Evolutionary conservation across 2,888 invertebrate species (phyloP), one percentile per base, ranked within the genome.

Genomic region (Xestia ashworthii): DNA sequence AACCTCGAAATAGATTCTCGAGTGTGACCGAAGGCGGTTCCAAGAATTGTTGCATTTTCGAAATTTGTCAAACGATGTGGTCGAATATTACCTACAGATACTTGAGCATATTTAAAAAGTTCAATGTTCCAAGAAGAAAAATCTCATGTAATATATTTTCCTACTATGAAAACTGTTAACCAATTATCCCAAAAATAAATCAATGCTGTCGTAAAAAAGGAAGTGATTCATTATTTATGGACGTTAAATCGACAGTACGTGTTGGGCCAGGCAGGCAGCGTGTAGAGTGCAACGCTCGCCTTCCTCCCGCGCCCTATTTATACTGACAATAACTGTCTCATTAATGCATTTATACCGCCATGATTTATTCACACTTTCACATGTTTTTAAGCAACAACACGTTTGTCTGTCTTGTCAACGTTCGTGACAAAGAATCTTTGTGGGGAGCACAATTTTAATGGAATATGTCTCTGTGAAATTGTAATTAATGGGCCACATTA

Each of bases 261-360:
- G 90, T 90, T 87, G 86, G 76, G 82, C 74, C 84, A 86, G 46
- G 32, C n/a, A 12, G 62, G 46, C 55, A 66, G 76, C 74, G 32
- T 32, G 82, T 78, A 74, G 85, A 87, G 75, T 87, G 88, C 87
- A 90, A 87, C 88, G 89, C 48, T 50, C 22, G 67, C 46, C 19
- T 87, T 87, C 78, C 78, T 84, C 64, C 44, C 81, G 80, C 87
- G 74, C 90, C 87, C 91, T 90, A 90, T 91, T 92, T 90, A 90
- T 90, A 89, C 90, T 89, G 90, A 90, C 90, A 91, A 89, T 92
- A 90, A 90, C 88, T 90, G 91, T 92, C 92, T 92, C 93, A 92
- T 93, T 92, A 92, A 91, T 90, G 89, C 88, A 90, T 89, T 89
- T 88, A 85, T 75, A 80, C 74, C 16, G 76, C 48, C 78, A 83